Evolutionary conservation across 1,140 invertebrate genomes (phyloP).

Genomic region (Zophobas atratus): DNA sequence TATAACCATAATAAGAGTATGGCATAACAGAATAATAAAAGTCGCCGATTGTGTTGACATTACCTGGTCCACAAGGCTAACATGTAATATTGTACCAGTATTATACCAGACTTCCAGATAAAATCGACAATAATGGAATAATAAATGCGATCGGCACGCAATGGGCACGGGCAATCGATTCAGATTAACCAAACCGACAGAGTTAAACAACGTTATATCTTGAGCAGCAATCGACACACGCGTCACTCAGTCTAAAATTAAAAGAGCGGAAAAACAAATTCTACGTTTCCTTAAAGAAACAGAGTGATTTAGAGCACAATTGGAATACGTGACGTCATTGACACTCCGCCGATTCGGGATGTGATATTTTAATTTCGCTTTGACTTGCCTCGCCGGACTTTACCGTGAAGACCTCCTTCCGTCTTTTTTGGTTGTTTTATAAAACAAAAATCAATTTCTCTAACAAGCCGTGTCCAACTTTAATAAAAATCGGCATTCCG

Average conservation of each 20-base stretch:
- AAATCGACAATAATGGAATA: constrained; percentile 43
- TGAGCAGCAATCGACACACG: not conserved
- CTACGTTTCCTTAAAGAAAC: too few species aligned
- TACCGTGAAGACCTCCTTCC: too few species aligned
- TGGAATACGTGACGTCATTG: too few species aligned
- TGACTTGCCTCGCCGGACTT: too few species aligned
- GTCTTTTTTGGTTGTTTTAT: too few species aligned
- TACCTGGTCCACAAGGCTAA: constrained; percentile 23
- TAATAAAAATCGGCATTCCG: not conserved
- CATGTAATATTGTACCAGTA: constrained; percentile 32
- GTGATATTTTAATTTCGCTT: too few species aligned
- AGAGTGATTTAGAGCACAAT: too few species aligned
- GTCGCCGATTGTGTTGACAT: constrained; percentile 35
- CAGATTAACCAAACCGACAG: constrained; percentile 16
- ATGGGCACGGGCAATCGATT: constrained; percentile 18
- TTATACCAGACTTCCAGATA: constrained; percentile 25
- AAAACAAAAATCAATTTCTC: too few species aligned
- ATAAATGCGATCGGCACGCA: constrained; percentile 24
- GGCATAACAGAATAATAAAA: constrained; percentile 6
- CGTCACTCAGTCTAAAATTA: too few species aligned
- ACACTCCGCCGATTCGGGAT: too few species aligned
- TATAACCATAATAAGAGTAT: constrained; percentile 26
- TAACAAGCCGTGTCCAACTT: too few species aligned
- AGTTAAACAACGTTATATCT: constrained; percentile 1
- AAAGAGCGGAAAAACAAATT: too few species aligned